Percentiles rank a stretch among this genome's conserved stretches.
phyloP scores from a whole-genome alignment of 2,888 invertebrate genomes.

The Amorpha juglandis region DNA sequence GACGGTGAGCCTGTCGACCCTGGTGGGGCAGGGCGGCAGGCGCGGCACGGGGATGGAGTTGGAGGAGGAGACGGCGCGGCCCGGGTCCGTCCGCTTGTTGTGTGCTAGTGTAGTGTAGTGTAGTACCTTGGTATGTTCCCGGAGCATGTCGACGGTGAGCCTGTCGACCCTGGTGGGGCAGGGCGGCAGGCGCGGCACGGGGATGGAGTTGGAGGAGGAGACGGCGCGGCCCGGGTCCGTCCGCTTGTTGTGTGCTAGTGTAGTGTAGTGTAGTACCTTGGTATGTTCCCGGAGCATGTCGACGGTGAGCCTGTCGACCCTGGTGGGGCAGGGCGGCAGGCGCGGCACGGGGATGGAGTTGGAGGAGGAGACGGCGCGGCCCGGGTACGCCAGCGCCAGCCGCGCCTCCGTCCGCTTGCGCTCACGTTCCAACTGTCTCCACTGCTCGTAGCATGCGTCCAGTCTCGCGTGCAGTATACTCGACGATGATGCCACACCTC shows the following conservation, averaged over 20 bases:
- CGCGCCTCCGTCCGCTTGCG: conserved; percentile 91
- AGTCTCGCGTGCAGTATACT: conserved; percentile 88
- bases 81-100: too few species aligned
- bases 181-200: too few species aligned
- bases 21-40: too few species aligned
- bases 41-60: too few species aligned
- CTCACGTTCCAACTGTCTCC: conserved; percentile 90
- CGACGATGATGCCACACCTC: conserved; percentile 78
- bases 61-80: too few species aligned
- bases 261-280: conserved; percentile 73
- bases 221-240: too few species aligned
- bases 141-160: too few species aligned
- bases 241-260: neutral
- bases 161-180: too few species aligned
- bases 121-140: too few species aligned
- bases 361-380: conserved; percentile 90
- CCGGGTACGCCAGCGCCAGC: conserved; percentile 90
- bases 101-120: too few species aligned
- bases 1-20: too few species aligned
- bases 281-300: conserved; percentile 92
- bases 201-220: too few species aligned
- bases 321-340: conserved; percentile 89
- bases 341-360: conserved; percentile 91
- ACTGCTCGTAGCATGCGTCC: conserved; percentile 92
- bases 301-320: conserved; percentile 91